Conservation (phyloP, 30 jellyfish, hydroid and myxozoan genomes). For the Catostylus mosaicus region DNA sequence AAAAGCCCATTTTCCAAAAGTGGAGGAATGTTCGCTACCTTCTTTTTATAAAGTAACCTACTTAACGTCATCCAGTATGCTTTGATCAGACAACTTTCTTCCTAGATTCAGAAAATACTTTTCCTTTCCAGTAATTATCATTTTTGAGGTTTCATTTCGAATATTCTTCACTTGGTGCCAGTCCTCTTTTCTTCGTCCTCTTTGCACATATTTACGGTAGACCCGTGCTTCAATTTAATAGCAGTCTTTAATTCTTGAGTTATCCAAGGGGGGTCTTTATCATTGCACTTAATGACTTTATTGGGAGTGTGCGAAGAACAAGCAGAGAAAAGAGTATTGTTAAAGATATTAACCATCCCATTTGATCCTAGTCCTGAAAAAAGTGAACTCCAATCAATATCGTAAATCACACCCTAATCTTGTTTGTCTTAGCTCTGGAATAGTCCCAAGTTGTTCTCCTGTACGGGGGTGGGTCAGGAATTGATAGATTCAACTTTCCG, state of each 20-base stretch:
- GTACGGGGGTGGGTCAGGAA: conserved; percentile 65
- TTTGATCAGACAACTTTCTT: conserved; percentile 45
- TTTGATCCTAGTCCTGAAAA: conserved; percentile 31
- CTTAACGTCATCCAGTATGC: conserved; percentile 18
- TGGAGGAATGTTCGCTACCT: too few species aligned
- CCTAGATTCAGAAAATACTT: conserved; percentile 44
- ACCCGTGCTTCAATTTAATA: conserved; percentile 4
- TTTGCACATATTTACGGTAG: neutral
- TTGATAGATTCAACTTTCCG: conserved; percentile 32
- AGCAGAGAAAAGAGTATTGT: conserved; percentile 35
- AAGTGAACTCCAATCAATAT: conserved; percentile 24
- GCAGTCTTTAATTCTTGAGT: conserved; percentile 14
- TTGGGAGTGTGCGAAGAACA: conserved; percentile 27
- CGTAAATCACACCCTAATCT: conserved; percentile 34
- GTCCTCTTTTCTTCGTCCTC: conserved; percentile 33
- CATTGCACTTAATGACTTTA: conserved; percentile 24
- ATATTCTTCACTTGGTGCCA: conserved; percentile 28
- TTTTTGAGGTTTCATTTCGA: conserved; percentile 40
- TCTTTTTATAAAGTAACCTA: conserved; percentile 28
- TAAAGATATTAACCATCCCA: conserved; percentile 35
- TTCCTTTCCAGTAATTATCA: conserved; percentile 30
- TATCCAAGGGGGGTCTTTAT: conserved; percentile 29
- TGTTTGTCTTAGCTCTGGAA: conserved; percentile 43
- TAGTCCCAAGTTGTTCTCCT: conserved; percentile 53
- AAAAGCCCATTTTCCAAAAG: too few species aligned